Percentiles rank a stretch among this genome's conserved stretches.
These are phyloP conservation scores for Ganaspis sp. DNA, from an alignment of 1,140 invertebrate genomes.

Conservation along the genomic window DNA sequence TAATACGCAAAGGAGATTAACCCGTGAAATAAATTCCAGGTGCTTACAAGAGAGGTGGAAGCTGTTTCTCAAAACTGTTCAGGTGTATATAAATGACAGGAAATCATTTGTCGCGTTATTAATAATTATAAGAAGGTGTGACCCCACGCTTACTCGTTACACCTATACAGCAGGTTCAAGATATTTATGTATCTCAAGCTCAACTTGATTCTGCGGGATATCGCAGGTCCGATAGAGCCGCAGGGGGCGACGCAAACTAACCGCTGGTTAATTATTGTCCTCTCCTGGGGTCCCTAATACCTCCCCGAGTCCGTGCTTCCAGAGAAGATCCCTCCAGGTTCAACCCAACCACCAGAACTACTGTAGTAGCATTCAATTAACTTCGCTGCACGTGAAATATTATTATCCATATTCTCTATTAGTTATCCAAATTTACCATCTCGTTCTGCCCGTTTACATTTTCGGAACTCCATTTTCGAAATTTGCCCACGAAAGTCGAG, in stretches of 20 bases:
- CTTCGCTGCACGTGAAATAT: constrained; percentile 73
- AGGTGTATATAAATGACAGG: constrained; percentile 53
- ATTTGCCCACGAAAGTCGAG: no score
- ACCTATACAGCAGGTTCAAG: constrained; percentile 34
- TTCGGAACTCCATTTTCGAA: no score
- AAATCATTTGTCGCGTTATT: constrained; percentile 56
- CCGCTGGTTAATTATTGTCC: constrained; percentile 61
- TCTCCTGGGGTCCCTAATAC: constrained; percentile 34
- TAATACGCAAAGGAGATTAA: constrained; percentile 26
- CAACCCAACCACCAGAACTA: constrained; percentile 61
- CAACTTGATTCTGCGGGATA: constrained; percentile 46
- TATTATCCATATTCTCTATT: constrained; percentile 53
- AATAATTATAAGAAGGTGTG: constrained; percentile 62
- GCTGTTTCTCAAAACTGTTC: constrained; percentile 25
- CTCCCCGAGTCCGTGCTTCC: constrained; percentile 48
- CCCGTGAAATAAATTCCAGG: constrained; percentile 31
- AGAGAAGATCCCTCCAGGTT: constrained; percentile 38
- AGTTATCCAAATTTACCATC: no score
- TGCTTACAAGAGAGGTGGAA: constrained; percentile 29
- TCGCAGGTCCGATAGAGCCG: constrained; percentile 34
- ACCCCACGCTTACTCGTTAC: constrained; percentile 47
- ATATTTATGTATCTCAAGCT: constrained; percentile 58
- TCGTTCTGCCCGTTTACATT: no score
- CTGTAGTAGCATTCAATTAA: constrained; percentile 76
- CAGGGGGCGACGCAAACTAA: constrained; percentile 59